Conservation (phyloP, 2,888 invertebrate genomes). For the Agriopis leucophaearia region DNA sequence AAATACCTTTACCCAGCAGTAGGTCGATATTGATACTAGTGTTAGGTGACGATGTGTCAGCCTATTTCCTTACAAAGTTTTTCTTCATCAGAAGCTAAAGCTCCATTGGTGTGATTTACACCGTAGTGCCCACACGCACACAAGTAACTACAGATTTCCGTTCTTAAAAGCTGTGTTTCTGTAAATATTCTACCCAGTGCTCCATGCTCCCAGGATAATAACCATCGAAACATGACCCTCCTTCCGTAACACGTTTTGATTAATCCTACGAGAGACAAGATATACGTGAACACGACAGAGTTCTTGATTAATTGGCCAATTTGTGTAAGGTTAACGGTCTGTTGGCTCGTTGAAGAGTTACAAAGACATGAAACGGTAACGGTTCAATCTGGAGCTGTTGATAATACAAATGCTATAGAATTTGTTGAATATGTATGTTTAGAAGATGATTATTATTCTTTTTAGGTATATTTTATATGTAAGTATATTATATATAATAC, state of each 20-base stretch:
- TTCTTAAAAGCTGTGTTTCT: not conserved
- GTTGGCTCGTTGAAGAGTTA: slow-evolving; percentile 49
- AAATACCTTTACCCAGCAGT: no score
- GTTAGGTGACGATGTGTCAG: no score
- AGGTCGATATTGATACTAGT: no score
- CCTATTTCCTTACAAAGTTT: no score
- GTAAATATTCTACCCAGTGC: slow-evolving; percentile 25
- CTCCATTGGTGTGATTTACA: no score
- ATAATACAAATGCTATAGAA: slow-evolving; percentile 8
- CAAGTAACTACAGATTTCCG: not conserved
- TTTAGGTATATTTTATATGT: no score
- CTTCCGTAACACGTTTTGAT: slow-evolving; percentile 50
- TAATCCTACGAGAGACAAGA: slow-evolving; percentile 47
- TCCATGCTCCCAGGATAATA: slow-evolving; percentile 58
- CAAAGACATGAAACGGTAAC: slow-evolving; percentile 49
- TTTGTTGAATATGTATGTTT: not conserved
- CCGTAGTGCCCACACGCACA: not conserved
- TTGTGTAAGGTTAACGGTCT: slow-evolving; percentile 64
- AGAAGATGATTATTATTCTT: no score
- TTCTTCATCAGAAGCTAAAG: no score
- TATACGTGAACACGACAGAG: slow-evolving; percentile 41
- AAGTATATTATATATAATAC: no score
- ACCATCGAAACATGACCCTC: slow-evolving; percentile 58
- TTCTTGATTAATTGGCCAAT: slow-evolving; percentile 61
- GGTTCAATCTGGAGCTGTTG: slow-evolving; percentile 47